A percentile compares a stretch with the other conserved stretches of the same genome.
Evolutionary conservation across 2,113 vertebrate species (phyloP).

Genomic region (Bombycilla garrulus): DNA sequence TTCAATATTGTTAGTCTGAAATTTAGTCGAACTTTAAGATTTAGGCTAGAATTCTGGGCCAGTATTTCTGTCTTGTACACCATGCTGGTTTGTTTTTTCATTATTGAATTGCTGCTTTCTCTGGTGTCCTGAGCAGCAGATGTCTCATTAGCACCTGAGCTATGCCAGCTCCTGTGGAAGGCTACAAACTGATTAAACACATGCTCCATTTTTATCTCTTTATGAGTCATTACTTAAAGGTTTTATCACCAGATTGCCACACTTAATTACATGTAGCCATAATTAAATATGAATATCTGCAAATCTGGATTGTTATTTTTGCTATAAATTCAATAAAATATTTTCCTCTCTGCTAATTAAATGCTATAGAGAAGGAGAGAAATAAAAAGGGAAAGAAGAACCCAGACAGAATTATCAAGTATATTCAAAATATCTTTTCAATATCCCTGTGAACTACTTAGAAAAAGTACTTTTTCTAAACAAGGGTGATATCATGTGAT

Average conservation of each 20-base stretch:
- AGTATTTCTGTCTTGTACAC: conserved; percentile 1
- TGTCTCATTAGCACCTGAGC: conserved; percentile 80
- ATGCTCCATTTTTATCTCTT: conserved; percentile 78
- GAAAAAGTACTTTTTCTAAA: not conserved
- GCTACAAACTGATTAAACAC: conserved; percentile 77
- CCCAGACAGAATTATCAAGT: not conserved
- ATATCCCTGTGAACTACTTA: not conserved
- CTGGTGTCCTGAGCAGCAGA: conserved; percentile 71
- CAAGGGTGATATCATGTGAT: not conserved
- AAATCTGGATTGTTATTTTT: conserved; percentile 62
- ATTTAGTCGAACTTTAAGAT: not conserved
- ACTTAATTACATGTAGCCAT: conserved; percentile 73
- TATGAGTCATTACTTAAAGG: conserved; percentile 81
- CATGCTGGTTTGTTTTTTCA: not conserved
- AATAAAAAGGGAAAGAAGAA: not conserved
- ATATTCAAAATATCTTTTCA: not conserved
- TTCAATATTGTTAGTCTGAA: not conserved
- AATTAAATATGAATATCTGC: conserved; percentile 75
- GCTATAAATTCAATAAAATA: conserved; percentile 59
- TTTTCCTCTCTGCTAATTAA: conserved; percentile 57
- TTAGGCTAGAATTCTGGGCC: not conserved
- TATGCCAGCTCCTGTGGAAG: conserved; percentile 68
- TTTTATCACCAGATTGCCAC: conserved; percentile 79
- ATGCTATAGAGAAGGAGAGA: not conserved
- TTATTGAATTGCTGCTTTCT: conserved; percentile 40